phyloP scores from a whole-genome alignment of 2,888 invertebrate species.

The Eupeodes latifasciatus region DNA sequence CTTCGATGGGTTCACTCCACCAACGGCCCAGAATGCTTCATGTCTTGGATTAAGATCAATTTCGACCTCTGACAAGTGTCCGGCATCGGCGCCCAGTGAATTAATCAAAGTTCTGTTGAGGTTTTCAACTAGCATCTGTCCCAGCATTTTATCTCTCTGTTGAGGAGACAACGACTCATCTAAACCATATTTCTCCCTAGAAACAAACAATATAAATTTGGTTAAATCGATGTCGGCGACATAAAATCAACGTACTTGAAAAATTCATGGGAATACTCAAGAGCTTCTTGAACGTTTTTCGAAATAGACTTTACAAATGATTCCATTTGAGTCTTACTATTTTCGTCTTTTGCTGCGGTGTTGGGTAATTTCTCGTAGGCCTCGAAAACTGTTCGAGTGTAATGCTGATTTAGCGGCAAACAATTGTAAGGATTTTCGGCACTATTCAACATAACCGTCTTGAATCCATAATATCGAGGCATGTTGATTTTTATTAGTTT shows the following conservation, averaged over 20 bases:
- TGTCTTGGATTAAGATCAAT: slow-evolving; percentile 91
- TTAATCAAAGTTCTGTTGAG: slow-evolving; percentile 89
- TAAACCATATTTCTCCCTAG: slow-evolving; percentile 54
- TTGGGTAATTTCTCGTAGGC: slow-evolving; percentile 82
- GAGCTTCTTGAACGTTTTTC: slow-evolving; percentile 80
- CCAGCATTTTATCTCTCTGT: slow-evolving; percentile 79
- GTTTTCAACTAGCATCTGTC: slow-evolving; percentile 86
- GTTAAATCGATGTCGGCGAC: background rate
- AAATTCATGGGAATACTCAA: slow-evolving; percentile 80
- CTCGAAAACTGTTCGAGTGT: slow-evolving; percentile 91
- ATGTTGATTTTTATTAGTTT: slow-evolving; percentile 93
- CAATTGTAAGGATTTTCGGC: slow-evolving; percentile 87
- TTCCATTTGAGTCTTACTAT: slow-evolving; percentile 62
- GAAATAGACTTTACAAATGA: slow-evolving; percentile 77
- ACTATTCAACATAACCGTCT: slow-evolving; percentile 87
- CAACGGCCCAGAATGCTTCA: slow-evolving; percentile 94
- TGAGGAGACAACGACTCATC: slow-evolving; percentile 64
- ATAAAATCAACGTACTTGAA: slow-evolving; percentile 77
- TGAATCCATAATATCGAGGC: slow-evolving; percentile 92
- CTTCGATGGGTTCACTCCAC: slow-evolving; percentile 88
- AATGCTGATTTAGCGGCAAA: slow-evolving; percentile 89
- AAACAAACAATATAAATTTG: background rate
- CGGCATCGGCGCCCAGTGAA: slow-evolving; percentile 86
- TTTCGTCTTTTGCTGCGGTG: slow-evolving; percentile 16
- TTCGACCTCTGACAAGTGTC: slow-evolving; percentile 87